These are phyloP conservation scores for Tenthredo mesomela DNA, from an alignment of 2,888 invertebrate genomes.

Conservation along the genomic window DNA sequence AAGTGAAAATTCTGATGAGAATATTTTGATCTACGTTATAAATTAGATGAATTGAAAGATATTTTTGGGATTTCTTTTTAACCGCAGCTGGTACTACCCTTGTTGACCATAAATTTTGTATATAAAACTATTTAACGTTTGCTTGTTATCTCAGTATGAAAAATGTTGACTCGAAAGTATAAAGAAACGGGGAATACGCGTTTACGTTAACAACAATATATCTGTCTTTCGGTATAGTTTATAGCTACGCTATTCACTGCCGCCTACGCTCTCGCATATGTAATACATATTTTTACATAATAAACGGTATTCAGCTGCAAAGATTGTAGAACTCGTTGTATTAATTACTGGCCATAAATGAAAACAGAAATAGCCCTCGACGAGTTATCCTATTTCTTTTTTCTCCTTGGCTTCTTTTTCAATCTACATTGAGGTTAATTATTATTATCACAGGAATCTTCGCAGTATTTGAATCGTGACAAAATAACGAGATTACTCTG, in stretches of 20 bases:
- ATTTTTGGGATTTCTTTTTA: background rate
- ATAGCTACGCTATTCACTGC: background rate
- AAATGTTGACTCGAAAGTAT: background rate
- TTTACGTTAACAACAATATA: background rate
- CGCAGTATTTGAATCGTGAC: background rate
- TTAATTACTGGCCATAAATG: background rate
- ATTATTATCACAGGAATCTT: background rate
- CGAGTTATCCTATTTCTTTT: background rate
- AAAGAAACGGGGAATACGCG: background rate
- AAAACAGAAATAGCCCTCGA: background rate
- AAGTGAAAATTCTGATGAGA: too few species aligned
- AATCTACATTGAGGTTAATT: background rate
- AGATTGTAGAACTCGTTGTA: background rate
- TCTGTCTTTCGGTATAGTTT: conserved; percentile 13
- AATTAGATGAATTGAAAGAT: background rate
- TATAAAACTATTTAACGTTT: background rate
- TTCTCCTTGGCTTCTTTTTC: background rate
- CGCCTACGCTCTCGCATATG: conserved; percentile 27
- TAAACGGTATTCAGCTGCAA: background rate
- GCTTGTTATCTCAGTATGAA: conserved; percentile 29
- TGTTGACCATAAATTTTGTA: background rate
- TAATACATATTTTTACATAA: conserved; percentile 18
- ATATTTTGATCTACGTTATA: background rate
- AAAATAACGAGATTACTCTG: background rate
- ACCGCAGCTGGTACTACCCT: background rate